Conservation (phyloP, 2,797 vertebrate species). For the Rhynchonycteris naso region DNA sequence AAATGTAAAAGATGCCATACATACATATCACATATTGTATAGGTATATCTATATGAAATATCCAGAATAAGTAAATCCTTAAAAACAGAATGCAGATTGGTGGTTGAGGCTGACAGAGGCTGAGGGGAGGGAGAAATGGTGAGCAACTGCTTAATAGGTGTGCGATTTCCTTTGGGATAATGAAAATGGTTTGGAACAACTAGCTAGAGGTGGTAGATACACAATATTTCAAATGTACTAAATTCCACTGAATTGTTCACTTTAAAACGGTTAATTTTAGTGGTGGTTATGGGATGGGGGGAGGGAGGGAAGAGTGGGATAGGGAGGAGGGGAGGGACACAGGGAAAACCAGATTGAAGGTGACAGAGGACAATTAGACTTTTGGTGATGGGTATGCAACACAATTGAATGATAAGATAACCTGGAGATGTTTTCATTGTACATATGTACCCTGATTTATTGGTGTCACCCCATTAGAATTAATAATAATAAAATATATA, state of each 20-base stretch:
- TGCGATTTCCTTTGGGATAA: not conserved
- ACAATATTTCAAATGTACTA: slow-evolving; percentile 3
- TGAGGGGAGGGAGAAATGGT: not conserved
- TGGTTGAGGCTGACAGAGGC: not conserved
- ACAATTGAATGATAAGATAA: too few species aligned
- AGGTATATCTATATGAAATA: not conserved
- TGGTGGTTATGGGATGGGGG: too few species aligned
- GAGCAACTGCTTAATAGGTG: not conserved
- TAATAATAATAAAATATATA: too few species aligned
- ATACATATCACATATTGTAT: not conserved
- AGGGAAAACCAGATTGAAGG: too few species aligned
- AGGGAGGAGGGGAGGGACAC: too few species aligned
- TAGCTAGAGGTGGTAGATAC: not conserved
- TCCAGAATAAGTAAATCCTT: not conserved
- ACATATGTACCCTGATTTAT: too few species aligned
- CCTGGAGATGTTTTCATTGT: too few species aligned
- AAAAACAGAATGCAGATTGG: not conserved
- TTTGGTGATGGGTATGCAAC: too few species aligned
- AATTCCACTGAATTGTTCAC: not conserved
- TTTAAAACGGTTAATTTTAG: not conserved
- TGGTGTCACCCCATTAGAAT: too few species aligned
- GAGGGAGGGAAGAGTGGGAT: too few species aligned
- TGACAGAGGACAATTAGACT: too few species aligned
- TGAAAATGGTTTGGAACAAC: slow-evolving; percentile 6
- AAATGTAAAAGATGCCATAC: not conserved